phyloP scores from a whole-genome alignment of 2,113 vertebrate species.

The Raja brachyura region DNA sequence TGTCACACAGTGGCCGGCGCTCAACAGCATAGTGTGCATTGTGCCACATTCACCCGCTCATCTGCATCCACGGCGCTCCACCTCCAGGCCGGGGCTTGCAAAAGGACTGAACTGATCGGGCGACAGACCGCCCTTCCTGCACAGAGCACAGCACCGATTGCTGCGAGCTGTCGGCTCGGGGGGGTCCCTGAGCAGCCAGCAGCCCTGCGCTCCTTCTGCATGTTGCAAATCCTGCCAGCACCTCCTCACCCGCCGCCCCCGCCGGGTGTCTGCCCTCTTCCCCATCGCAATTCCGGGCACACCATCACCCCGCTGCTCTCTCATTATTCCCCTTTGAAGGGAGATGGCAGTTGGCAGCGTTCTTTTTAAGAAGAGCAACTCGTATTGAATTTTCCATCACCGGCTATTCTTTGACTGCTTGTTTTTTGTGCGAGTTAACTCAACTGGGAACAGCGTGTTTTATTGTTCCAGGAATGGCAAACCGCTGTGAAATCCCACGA shows the following conservation, averaged over 20 bases:
- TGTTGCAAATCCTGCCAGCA: neutral
- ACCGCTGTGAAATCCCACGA: conserved; percentile 35
- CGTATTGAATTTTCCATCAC: conserved; percentile 29
- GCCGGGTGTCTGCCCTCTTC: conserved; percentile 4
- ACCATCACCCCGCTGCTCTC: neutral
- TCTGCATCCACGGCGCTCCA: neutral
- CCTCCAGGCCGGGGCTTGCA: too few relatives aligned
- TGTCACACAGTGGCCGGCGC: neutral
- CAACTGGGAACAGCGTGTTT: conserved; percentile 1
- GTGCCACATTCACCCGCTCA: neutral
- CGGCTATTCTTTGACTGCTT: conserved; percentile 21
- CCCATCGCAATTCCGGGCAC: conserved; percentile 13
- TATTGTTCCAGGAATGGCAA: conserved; percentile 2
- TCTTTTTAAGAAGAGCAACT: conserved; percentile 5
- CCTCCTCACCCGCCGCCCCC: neutral
- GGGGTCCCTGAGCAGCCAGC: neutral
- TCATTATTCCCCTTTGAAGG: conserved; percentile 23
- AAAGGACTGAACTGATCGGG: neutral
- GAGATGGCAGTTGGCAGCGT: conserved; percentile 29
- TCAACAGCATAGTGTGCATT: neutral
- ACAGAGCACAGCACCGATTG: neutral
- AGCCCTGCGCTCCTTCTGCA: neutral
- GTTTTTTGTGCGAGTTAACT: neutral
- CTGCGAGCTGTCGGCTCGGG: neutral
- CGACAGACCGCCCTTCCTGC: neutral